Evolutionary conservation across 2,113 vertebrate genomes (phyloP), one percentile per base, ranked within the genome.

Genomic region (Semicossyphus pulcher): DNA sequence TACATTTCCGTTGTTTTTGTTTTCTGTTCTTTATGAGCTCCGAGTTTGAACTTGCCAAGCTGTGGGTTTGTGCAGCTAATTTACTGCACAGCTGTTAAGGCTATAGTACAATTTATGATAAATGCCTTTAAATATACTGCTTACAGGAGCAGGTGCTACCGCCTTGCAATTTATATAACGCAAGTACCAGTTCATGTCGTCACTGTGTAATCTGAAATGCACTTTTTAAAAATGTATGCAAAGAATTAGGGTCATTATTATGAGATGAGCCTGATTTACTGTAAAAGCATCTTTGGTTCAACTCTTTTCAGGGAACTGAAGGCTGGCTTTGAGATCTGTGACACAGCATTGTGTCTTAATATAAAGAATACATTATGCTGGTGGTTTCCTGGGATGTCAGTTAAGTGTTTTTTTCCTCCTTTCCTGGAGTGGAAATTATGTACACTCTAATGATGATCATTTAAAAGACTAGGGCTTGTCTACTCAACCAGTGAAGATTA

Each of bases 381-480:
- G 42, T 62, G 26, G 4, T 47, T 51, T 26, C 37, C 41, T 56
- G 6, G 44, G 7, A 12, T 48, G 16, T n/a, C n/a, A n/a, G n/a
- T n/a, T n/a, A 52, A 15, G 18, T 51, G 23, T 28, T 56, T 45
- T 18, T 60, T 37, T 3, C 18, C 48, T 59, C 21, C 10, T 3
- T 34, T 49, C 53, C 7, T 54, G 16, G 10, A 45, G 31, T 57
- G 4, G 8, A 53, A 72, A 74, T 32, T 25, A 41, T 73, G 10
- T 51, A 59, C 37, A 36, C 14, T 58, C 44, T 57, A 51, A 60
- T 60, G 18, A 69, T 65, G 74, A 74, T 70, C 59, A 67, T 80
- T 72, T 65, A 72, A 76, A 66, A 63, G 71, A 83, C 72, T 37
- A 44, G 48, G 47, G 47, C 59, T 66, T 59, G 51, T 76, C 41